Evolutionary conservation across 2,113 vertebrate genomes (phyloP), one percentile per base, ranked within the genome.

Genomic region (Nannobrachium achirus): DNA sequence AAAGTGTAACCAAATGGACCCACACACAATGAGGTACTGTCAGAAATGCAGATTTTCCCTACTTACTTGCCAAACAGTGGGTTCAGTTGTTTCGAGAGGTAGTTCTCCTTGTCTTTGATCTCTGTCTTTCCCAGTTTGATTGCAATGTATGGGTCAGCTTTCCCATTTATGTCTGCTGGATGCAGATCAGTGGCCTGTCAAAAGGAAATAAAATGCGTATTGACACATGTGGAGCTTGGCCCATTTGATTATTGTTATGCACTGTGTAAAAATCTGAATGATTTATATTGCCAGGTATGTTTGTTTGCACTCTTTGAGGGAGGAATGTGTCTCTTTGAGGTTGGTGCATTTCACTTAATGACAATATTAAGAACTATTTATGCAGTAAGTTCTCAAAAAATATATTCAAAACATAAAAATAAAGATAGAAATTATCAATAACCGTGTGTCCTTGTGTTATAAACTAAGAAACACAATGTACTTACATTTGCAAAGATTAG

Each of bases 81-180:
- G 83, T 99, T 99, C 55, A 99, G 89, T 86, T 99, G 98, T 83
- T 99, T 99, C 55, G 98, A 99, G 84, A 99, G 97, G 87, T 99
- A 99, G 82, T 98, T 99, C 86, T 99, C 98, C 82, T 99, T 99
- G 92, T 99, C 98, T 16, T 95, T 97, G 81, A 99, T 93, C 75
- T 99, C 97, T 0, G 95, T 94, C 89, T 97, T 99, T 15, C 98
- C 97, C 20, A 99, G 92, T 80, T 89, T 95, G 86, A 99, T 98
- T 76, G 92, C 93, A 0, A 99, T 93, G 20, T 99, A 99, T 4
- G 98, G 98, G 66, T 99, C 97, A 0, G 98, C 98, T 82, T 99
- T 99, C 18, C 98, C 98, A 0, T 99, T 99, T 85, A 99, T 98
- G 84, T 99, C 98, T 0, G 98, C 97, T 0, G 98, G 98, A 81